Percentiles rank a stretch among this genome's conserved stretches.
Evolutionary conservation across 2,113 vertebrate genomes (phyloP).

Genomic region (Brachyhypopomus gauderio): DNA sequence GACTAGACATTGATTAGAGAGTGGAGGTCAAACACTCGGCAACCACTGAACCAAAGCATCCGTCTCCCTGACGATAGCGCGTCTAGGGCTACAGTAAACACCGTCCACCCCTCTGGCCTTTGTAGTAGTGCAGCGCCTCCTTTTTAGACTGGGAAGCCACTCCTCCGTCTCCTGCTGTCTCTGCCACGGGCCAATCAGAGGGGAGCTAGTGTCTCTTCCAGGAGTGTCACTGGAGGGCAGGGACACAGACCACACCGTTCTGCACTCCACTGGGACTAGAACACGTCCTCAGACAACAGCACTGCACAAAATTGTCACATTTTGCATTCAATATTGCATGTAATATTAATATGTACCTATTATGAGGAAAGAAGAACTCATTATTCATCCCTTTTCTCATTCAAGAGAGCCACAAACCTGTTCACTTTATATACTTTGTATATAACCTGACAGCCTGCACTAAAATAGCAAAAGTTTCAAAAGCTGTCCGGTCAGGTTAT

Average conservation of each 20-base stretch:
- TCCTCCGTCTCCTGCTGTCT: background rate
- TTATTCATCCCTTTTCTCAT: background rate
- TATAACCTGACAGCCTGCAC: conserved; percentile 16
- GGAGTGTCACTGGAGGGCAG: too few relatives aligned
- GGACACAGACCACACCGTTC: background rate
- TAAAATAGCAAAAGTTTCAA: conserved; percentile 22
- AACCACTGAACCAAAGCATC: conserved; percentile 42
- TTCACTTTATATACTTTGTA: background rate
- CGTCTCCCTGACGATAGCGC: conserved; percentile 20
- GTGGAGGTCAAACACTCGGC: conserved; percentile 31
- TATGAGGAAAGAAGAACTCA: too few relatives aligned
- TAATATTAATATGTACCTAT: too few relatives aligned
- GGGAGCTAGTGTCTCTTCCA: too few relatives aligned
- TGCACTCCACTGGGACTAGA: background rate
- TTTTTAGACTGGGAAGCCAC: conserved; percentile 5
- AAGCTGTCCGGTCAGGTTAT: conserved; percentile 8
- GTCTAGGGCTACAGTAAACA: conserved; percentile 52
- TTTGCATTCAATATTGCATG: too few relatives aligned
- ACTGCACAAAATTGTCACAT: background rate
- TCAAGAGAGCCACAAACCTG: background rate
- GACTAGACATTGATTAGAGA: conserved; percentile 34
- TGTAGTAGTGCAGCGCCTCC: conserved; percentile 45
- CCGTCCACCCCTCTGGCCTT: conserved; percentile 58
- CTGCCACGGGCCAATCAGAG: too few relatives aligned
- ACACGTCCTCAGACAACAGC: background rate